phyloP scores from a whole-genome alignment of 1,140 invertebrate genomes.

The Orchestia grillus region DNA sequence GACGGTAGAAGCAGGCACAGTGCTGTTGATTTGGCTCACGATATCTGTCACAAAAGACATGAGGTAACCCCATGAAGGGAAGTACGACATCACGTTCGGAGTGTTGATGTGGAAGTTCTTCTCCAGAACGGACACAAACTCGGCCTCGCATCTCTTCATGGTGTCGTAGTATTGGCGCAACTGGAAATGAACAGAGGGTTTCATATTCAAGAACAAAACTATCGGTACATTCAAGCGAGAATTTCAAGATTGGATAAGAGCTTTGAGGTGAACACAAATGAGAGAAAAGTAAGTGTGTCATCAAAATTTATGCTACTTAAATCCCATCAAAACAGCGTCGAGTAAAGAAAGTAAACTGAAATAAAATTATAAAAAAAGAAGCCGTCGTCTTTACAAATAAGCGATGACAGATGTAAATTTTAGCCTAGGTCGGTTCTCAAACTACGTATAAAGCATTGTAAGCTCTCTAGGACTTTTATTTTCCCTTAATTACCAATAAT shows the following conservation, averaged over 20 bases:
- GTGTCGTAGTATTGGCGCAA: slow-evolving; percentile 25
- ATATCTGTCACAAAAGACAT: slow-evolving; percentile 32
- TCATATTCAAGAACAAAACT: too few relatives aligned
- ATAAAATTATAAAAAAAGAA: background rate
- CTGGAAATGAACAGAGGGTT: background rate
- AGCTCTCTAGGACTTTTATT: too few relatives aligned
- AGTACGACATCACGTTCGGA: slow-evolving; percentile 43
- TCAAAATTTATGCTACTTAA: background rate
- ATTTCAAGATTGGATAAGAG: background rate
- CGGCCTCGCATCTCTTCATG: slow-evolving; percentile 46
- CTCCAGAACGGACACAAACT: slow-evolving; percentile 17
- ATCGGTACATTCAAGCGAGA: background rate
- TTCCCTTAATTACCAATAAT: too few relatives aligned
- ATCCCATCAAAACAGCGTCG: background rate
- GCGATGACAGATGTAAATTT: background rate
- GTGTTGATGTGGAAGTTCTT: slow-evolving; percentile 41
- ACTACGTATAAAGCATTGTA: too few relatives aligned
- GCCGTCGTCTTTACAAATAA: background rate
- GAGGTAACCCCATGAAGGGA: slow-evolving; percentile 33
- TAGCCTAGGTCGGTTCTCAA: too few relatives aligned
- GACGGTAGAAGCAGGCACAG: background rate
- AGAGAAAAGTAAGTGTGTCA: background rate
- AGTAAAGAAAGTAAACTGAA: background rate
- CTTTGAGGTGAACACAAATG: background rate
- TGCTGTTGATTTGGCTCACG: slow-evolving; percentile 31